A percentile compares a stretch with the other conserved stretches of the same genome.
Evolutionary conservation across 2,797 vertebrate species (phyloP).

Genomic region (Sebastolobus alascanus): DNA sequence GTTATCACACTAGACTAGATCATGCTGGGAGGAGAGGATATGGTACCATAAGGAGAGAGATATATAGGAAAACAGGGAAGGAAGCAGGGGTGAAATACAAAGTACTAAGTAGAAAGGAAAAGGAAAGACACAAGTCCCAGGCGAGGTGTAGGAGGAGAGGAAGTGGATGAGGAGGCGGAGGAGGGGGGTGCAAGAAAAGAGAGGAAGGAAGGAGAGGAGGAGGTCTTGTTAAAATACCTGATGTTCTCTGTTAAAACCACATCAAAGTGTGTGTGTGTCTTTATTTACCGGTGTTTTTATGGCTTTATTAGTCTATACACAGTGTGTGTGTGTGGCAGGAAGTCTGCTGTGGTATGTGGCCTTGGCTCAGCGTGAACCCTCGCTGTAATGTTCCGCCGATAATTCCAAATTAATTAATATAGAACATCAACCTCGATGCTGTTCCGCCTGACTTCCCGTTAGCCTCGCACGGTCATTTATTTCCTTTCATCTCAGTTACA

Average conservation of each 20-base stretch:
- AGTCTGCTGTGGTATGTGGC: slow-evolving; percentile 65
- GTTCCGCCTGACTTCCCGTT: neutral
- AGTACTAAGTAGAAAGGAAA: neutral
- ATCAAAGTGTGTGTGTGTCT: slow-evolving; percentile 44
- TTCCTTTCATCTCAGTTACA: neutral
- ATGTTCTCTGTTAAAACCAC: slow-evolving; percentile 22
- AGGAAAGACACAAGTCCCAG: neutral
- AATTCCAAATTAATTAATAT: slow-evolving; percentile 73
- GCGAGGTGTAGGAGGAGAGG: neutral
- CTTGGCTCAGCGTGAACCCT: slow-evolving; percentile 42
- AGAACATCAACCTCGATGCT: neutral
- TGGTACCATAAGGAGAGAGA: too few species aligned
- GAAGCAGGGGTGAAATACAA: neutral
- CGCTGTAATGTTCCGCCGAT: slow-evolving; percentile 33
- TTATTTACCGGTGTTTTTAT: slow-evolving; percentile 10
- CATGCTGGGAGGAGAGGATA: neutral
- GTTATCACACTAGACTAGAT: neutral
- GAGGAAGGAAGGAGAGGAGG: slow-evolving; percentile 4
- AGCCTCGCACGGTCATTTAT: accelerated
- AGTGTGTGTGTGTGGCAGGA: slow-evolving; percentile 36
- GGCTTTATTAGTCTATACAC: neutral
- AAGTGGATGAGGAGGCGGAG: neutral
- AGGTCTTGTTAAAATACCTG: slow-evolving; percentile 4
- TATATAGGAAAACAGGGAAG: neutral
- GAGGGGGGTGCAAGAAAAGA: neutral